Percentiles rank a stretch among this genome's conserved stretches.
These are phyloP conservation scores for Lordiphosa andalusiaca DNA, from an alignment of 2,888 invertebrate genomes.

Conservation along the genomic window DNA sequence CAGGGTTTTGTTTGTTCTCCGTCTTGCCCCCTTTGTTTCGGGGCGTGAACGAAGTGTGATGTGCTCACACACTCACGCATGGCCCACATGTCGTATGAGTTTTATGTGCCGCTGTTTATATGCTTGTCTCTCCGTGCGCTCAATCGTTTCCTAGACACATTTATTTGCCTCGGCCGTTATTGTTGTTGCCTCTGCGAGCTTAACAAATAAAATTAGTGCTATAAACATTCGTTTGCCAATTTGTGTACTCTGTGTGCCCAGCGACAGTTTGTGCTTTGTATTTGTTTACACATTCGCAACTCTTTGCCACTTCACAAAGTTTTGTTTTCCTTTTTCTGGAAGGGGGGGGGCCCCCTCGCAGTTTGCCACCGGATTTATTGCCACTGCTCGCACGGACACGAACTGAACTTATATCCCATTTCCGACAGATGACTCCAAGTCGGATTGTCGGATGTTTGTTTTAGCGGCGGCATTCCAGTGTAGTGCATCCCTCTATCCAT, in stretches of 20 bases:
- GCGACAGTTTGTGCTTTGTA: slow-evolving; percentile 28
- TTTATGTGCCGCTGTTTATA: slow-evolving; percentile 45
- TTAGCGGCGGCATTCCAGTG: slow-evolving; percentile 37
- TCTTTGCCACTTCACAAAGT: slow-evolving; percentile 52
- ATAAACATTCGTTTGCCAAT: slow-evolving; percentile 67
- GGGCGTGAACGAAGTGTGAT: slow-evolving; percentile 66
- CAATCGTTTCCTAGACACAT: slow-evolving; percentile 46
- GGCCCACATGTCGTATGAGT: slow-evolving; percentile 57
- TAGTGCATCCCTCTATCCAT: slow-evolving; percentile 14
- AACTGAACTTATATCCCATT: slow-evolving; percentile 36
- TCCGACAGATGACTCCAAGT: slow-evolving; percentile 57
- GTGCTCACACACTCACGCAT: slow-evolving; percentile 66
- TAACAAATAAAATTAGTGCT: slow-evolving; percentile 72
- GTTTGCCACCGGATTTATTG: slow-evolving; percentile 57
- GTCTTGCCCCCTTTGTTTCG: slow-evolving; percentile 9
- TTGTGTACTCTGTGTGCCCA: slow-evolving; percentile 13
- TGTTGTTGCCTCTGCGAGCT: slow-evolving; percentile 50
- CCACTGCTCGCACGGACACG: slow-evolving; percentile 42
- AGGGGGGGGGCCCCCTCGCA: slow-evolving; percentile 7
- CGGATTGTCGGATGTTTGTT: slow-evolving; percentile 37
- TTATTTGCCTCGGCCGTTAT: slow-evolving; percentile 31
- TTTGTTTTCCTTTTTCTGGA: slow-evolving; percentile 12
- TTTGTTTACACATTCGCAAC: slow-evolving; percentile 49
- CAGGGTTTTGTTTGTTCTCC: slow-evolving; percentile 27
- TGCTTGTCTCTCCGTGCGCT: slow-evolving; percentile 33